Base-by-base conservation (phyloP, 2,888 invertebrate genomes). In the Augochlorella aurata region DNA sequence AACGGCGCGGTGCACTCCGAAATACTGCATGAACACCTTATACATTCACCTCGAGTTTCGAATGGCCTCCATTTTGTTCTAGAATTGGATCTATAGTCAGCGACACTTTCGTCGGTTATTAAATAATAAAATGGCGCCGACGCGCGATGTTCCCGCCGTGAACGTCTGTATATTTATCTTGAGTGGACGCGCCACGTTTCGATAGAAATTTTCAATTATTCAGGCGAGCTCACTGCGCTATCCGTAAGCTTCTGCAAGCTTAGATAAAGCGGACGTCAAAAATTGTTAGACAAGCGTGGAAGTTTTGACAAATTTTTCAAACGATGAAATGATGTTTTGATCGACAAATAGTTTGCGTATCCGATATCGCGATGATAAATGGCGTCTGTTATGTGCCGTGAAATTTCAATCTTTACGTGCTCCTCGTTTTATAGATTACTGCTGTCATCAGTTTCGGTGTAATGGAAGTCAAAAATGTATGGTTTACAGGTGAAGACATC, bases 1-100 rank as follows among this genome's bases (percentile, higher is more conserved):
- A 74, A 77, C 82, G 82, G 38, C 73, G 45, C 47, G 24, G 45
- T 70, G 77, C 77, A 77, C 82, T 77, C 21, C 29, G 77, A 74
- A 82, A 82, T 77, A 70, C 74, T 74, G 73, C 58, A 45, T 70
- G 70, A 77, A 70, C 77, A 49, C 73, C 72, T 77, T 81, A 65
- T 69, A 74, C 49, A 44, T 82, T 47, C 63, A 52, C 58, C 58
- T 24, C 7, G 82, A 44, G 68, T 58, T 50, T 29, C 14, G 18
- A 44, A 18, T 16, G 29, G 54, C 2, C 29, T 18, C 54, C 44
- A 24, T 80, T 69, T 70, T 58, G 14, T 38, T 14, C 24, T 14
- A 29, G 44, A 73, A 81, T 80, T 66, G 74, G 21, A 79, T 21
- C 12, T 21, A 45, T 24, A 49, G 52, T 8, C 24, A 16, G 63